Percentiles rank a stretch among this genome's conserved stretches.
phyloP scores from a whole-genome alignment of 2,113 vertebrate genomes.

The Stercorarius parasiticus region DNA sequence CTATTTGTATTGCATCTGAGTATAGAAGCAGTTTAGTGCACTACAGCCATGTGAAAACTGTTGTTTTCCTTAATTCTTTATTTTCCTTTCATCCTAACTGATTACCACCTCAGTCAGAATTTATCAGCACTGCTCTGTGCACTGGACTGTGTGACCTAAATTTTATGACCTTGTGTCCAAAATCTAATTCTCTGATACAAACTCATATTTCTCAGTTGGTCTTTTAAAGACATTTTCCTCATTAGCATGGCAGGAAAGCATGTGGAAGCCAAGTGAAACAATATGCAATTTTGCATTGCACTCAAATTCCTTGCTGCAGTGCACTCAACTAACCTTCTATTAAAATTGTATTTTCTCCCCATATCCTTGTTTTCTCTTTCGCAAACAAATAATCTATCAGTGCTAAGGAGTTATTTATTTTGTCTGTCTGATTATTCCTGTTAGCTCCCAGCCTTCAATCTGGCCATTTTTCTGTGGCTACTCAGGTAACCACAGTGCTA shows the following conservation, averaged over 20 bases:
- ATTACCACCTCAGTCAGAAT: conserved; percentile 52
- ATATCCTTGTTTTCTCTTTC: neutral
- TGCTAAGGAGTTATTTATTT: conserved; percentile 9
- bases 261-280: conserved; percentile 52
- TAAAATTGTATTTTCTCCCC: conserved; percentile 23
- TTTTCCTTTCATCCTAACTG: conserved; percentile 31
- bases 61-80: conserved; percentile 48
- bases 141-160: conserved; percentile 59
- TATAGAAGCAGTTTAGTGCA: neutral
- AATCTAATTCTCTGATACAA: conserved; percentile 47
- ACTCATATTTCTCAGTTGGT: conserved; percentile 57
- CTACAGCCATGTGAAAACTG: neutral
- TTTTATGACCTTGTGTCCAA: conserved; percentile 26
- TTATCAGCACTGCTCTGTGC: conserved; percentile 41
- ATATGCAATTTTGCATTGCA: conserved; percentile 51
- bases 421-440: neutral
- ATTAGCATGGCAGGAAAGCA: conserved; percentile 61
- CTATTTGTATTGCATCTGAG: neutral
- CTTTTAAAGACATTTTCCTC: conserved; percentile 57
- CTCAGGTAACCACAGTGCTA: neutral
- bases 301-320: conserved; percentile 50
- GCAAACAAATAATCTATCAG: conserved; percentile 20
- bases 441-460: neutral
- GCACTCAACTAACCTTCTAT: conserved; percentile 36
- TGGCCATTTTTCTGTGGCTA: neutral